phyloP scores from a whole-genome alignment of 2,113 vertebrate species.

The Pterocles gutturalis region DNA sequence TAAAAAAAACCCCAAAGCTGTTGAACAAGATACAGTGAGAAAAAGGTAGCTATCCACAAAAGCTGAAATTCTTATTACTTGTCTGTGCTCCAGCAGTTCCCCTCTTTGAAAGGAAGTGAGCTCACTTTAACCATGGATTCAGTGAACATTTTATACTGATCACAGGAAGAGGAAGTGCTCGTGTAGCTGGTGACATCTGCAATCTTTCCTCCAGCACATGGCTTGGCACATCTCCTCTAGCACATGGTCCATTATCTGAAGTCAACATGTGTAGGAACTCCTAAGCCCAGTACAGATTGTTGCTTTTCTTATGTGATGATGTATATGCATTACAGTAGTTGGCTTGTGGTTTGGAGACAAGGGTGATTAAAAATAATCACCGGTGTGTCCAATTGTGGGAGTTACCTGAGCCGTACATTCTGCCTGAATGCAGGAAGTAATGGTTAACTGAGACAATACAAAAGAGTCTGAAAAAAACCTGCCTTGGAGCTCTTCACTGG shows the following conservation, averaged over 20 bases:
- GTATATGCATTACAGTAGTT: background rate
- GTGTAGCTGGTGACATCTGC: conserved; percentile 24
- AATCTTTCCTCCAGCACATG: conserved; percentile 1
- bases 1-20: conserved; percentile 3
- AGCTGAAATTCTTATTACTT: background rate
- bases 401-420: background rate
- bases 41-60: background rate
- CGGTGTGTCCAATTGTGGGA: conserved; percentile 2
- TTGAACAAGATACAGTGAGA: background rate
- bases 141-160: background rate
- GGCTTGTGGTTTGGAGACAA: conserved; percentile 45
- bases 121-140: background rate
- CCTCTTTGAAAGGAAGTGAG: conserved; percentile 11
- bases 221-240: conserved; percentile 1
- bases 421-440: conserved; percentile 24
- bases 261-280: background rate
- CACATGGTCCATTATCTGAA: background rate
- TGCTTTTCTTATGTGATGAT: background rate
- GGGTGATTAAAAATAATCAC: conserved; percentile 51
- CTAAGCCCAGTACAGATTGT: background rate
- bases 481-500: background rate
- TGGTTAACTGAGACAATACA: conserved; percentile 34
- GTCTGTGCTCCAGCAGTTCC: background rate
- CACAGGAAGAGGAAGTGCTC: conserved; percentile 23
- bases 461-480: conserved; percentile 39